Percentiles rank a stretch among this genome's conserved stretches.
Conservation (phyloP, 2,113 vertebrate genomes). For the Colinus virginianus region DNA sequence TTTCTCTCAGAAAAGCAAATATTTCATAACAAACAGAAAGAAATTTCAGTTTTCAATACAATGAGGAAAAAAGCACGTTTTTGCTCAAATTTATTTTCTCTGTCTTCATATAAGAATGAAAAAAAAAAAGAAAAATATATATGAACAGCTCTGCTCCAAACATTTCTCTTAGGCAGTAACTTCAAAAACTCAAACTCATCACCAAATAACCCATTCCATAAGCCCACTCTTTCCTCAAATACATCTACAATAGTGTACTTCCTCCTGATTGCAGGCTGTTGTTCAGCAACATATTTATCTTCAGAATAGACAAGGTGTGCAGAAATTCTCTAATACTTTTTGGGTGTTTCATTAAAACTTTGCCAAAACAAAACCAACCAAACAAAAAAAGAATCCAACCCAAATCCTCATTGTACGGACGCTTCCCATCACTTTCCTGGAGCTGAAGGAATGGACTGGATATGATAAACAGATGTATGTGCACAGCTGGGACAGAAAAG, state of each 20-base stretch:
- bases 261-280: neutral
- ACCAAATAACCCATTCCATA: neutral
- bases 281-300: conserved; percentile 2
- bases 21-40: conserved; percentile 19
- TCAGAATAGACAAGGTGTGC: neutral
- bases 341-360: neutral
- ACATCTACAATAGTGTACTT: neutral
- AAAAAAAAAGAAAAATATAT: neutral
- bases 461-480: neutral
- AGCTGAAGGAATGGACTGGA: neutral
- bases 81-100: neutral
- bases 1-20: conserved; percentile 25
- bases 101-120: neutral
- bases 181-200: neutral
- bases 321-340: neutral
- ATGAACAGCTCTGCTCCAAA: neutral
- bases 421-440: neutral
- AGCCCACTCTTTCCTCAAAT: neutral
- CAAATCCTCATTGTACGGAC: neutral
- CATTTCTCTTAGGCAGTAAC: neutral
- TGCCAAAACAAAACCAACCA: neutral
- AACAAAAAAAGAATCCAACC: neutral
- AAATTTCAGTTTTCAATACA: conserved; percentile 9
- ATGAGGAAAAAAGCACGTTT: neutral
- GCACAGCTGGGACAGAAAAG: neutral